Base-by-base conservation (phyloP, 2,797 vertebrate species). In the Coracias cyanogaster region DNA sequence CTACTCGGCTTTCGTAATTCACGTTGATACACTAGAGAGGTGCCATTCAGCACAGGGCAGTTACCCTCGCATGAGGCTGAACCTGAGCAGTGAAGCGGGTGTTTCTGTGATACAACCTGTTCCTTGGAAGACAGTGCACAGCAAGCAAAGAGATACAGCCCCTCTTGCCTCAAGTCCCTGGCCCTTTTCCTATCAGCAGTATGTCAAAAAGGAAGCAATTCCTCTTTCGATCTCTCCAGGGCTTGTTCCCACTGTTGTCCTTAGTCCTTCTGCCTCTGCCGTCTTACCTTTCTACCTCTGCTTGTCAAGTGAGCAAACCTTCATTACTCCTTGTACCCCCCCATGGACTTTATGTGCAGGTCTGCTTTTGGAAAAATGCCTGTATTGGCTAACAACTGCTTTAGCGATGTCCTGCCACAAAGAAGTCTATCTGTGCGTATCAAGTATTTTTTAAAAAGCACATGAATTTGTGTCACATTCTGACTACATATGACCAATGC, bases 121-220 rank as follows among this genome's bases (percentile, higher is more conserved):
- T 74, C 48, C 20, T 61, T 19, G 11, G 66, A 51, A 37, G 16
- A 22, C 16, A 22, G 41, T 20, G 51, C 0, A 0, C 0, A 1
- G 17, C 45, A 4, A 84, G 49, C 28, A 55, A 54, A 58, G 28
- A 29, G 7, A 54, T 12, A 25, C 9, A 74, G 39, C 4, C 61
- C 20, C 29, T 64, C 60, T 39, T 69, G 49, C 29, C 51, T 21
- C 2, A 80, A 77, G 52, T 25, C 14, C 15, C 16, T 4, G 12
- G 33, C 24, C 33, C 24, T 57, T 57, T 57, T 61, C 51, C 41
- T 65, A 46, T 55, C 46, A 65, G 29, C 55, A 51, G 12, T 3
- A 62, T 67, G 19, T 37, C 60, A 51, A 65, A 37, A 84, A 10
- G 26, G 26, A 90, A 64, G 21, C n/a, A 49, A 64, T 22, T 76